Base-by-base conservation (phyloP, 1,140 invertebrate species). In the Ostrea edulis region DNA sequence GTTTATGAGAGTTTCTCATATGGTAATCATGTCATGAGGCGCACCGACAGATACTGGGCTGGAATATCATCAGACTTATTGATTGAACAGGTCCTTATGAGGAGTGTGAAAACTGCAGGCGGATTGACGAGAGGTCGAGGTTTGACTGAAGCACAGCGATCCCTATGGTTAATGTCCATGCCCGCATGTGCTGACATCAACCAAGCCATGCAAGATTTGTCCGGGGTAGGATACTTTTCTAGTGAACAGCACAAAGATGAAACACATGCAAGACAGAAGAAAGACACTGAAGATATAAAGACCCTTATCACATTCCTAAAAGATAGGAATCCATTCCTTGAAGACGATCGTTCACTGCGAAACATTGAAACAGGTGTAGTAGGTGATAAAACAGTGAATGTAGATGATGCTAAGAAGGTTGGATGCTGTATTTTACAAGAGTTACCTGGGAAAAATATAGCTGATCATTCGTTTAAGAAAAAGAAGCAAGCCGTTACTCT, bases 101-200 rank as follows among this genome's bases (percentile, higher is more conserved):
- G 88, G 52, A 89, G 93, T 51, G 93, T 95, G 92, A 95, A 95
- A 87, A 94, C 93, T 84, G 88, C 90, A 89, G 95, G 95, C 86
- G 93, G 92, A 8, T 52, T 94, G 12, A 93, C 91, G 8, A 85
- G 91, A 86, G 92, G 92, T 11, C 90, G 92, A 81, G 90, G 92
- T 52, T 90, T 93, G 91, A 90, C 84, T 9, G 90, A 92, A 82
- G 68, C n/a, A 9, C 93, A 93, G 84, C 51, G 91, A 11, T 17
- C 82, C 11, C 77, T 77, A 20, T 90, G 84, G 86, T 22, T 88
- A 12, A 11, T 88, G 20, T 86, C 85, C 8, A 71, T 84, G 55
- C 81, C 89, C 20, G 53, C 82, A 4, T 58, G 65, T 58, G 85
- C 86, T 44, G 87, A 92, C 11, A 68, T 92, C 8, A 93, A 90